Base-by-base conservation (phyloP, 2,113 vertebrate species). In the Butorides virescens region DNA sequence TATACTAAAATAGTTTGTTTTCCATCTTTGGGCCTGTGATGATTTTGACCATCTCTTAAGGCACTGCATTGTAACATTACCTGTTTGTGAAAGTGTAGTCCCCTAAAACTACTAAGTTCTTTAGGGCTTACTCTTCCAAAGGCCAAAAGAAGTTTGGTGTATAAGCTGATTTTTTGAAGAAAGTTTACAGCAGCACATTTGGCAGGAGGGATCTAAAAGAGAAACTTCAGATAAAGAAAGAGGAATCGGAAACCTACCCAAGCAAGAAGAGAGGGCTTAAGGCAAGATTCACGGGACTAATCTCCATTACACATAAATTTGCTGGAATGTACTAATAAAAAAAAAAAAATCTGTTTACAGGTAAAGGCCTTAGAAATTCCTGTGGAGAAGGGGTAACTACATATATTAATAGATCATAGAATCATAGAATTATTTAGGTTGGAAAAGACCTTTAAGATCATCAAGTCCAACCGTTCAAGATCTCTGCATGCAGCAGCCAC, bases 71-170 rank as follows among this genome's bases (percentile, higher is more conserved):
- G 7, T 11, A 72, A 3, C 5, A 50, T 29, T 56, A 6, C 7
- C 13, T 44, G 3, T 36, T 52, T 58, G 6, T 82, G 37, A 44
- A 83, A 86, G 10, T 13, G 7, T 25, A 30, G 9, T 37, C 27
- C 36, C 8, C 3, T 62, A 85, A 70, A 86, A 39, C 7, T 32
- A 56, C 2, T 16, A 67, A 50, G 36, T 58, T 59, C 10, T 44
- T 65, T 44, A 66, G 18, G 36, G 58, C 13, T 81, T 59, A 16
- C 2, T 55, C 23, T 53, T 72, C n/a, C 7, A 36, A 58, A 30
- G 10, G 2, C 17, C 1, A 32, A 58, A 15, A 58, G 42, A 10
- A 1, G 1, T 2, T 56, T 47, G 39, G 13, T 42, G 13, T 2
- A 34, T 13, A 71, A 34, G 14, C 13, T 50, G 29, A 46, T 63